Conservation (phyloP, 2,797 vertebrate species). For the Lagocephalus sceleratus region DNA sequence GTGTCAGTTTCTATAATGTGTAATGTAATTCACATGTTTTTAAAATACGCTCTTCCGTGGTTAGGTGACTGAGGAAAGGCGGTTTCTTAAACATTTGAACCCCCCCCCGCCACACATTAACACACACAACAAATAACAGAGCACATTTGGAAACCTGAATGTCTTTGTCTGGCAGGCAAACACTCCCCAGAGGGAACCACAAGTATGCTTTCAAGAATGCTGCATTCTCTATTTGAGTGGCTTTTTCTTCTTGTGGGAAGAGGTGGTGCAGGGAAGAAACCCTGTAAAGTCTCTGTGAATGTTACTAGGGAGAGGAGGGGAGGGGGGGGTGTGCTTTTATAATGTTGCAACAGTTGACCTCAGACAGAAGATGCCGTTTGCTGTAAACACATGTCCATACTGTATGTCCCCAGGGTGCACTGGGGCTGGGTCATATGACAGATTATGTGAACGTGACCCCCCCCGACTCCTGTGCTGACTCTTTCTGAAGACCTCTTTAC, state of each 20-base stretch:
- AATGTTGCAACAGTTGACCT: constrained; percentile 22
- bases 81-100: not conserved
- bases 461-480: not conserved
- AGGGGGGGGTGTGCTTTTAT: constrained; percentile 9
- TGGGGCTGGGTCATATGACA: not conserved
- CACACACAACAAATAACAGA: constrained; percentile 27
- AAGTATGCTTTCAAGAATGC: constrained; percentile 58
- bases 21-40: too few relatives aligned
- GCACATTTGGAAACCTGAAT: constrained; percentile 41
- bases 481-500: not conserved
- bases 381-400: constrained; percentile 15
- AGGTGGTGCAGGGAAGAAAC: constrained; percentile 17
- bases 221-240: constrained; percentile 33
- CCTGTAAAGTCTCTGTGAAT: constrained; percentile 15
- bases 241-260: constrained; percentile 33
- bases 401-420: not conserved
- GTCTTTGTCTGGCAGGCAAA: constrained; percentile 40
- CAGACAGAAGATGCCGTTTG: constrained; percentile 1
- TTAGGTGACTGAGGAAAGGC: too few relatives aligned
- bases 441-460: not conserved
- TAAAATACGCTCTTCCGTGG: too few relatives aligned
- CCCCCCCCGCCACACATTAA: constrained; percentile 17
- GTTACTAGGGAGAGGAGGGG: too few relatives aligned
- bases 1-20: too few relatives aligned
- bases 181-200: constrained; percentile 50